Evolutionary conservation across 2,888 invertebrate species (phyloP).

Genomic region (Dromius quadrimaculatus): DNA sequence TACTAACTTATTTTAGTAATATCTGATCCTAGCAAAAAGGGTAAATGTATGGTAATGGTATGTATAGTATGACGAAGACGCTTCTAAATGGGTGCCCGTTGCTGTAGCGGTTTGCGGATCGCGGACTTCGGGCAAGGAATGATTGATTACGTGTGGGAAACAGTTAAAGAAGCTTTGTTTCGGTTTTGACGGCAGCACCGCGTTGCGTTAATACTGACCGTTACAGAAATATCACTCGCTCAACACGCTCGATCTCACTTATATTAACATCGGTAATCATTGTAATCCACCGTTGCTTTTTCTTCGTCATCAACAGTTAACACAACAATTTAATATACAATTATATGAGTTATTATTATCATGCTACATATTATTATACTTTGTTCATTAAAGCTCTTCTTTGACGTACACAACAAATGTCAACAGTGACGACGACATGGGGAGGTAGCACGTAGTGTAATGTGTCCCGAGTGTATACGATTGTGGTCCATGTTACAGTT

Average conservation of each 20-base stretch:
- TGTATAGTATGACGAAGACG: conserved; percentile 34
- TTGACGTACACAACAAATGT: conserved; percentile 59
- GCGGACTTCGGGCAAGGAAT: conserved; percentile 1
- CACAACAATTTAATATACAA: conserved; percentile 64
- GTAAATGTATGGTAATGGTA: conserved; percentile 36
- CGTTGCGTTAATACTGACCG: conserved; percentile 41
- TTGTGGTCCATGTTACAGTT: conserved; percentile 30
- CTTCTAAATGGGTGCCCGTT: conserved; percentile 15
- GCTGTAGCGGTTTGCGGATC: conserved; percentile 14
- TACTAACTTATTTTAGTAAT: conserved; percentile 53
- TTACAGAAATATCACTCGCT: conserved; percentile 23
- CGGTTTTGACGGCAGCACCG: conserved; percentile 27
- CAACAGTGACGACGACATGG: conserved; percentile 53
- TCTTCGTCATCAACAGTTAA: conserved; percentile 63
- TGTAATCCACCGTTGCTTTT: conserved; percentile 45
- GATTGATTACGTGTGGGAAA: conserved; percentile 10
- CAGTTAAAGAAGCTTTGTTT: conserved; percentile 13
- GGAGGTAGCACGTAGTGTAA: conserved; percentile 55
- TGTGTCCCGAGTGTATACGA: conserved; percentile 19
- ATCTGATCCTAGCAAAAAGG: conserved; percentile 47
- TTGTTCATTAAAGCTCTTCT: conserved; percentile 66
- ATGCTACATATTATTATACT: conserved; percentile 57
- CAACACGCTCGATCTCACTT: conserved; percentile 30
- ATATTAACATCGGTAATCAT: conserved; percentile 47
- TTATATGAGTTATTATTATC: conserved; percentile 62